A percentile compares a stretch with the other conserved stretches of the same genome.
phyloP scores from a whole-genome alignment of 2,113 vertebrate genomes.

The Elephas maximus region DNA sequence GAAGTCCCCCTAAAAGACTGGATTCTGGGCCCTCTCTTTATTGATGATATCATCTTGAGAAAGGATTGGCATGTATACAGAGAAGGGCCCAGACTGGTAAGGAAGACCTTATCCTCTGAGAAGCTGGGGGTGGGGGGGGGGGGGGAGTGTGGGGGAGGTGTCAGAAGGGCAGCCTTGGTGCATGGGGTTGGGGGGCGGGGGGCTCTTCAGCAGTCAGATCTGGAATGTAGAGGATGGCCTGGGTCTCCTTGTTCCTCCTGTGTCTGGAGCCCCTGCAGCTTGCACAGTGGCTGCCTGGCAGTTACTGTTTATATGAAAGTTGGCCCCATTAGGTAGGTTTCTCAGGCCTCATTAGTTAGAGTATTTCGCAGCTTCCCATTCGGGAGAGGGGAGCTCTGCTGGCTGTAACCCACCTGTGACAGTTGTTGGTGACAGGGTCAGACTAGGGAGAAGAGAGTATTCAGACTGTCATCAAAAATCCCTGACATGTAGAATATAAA shows the following conservation, averaged over 20 bases:
- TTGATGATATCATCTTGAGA: background rate
- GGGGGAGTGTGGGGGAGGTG: background rate
- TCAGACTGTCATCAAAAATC: constrained; percentile 73
- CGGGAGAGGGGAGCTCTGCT: background rate
- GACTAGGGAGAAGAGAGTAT: constrained; percentile 73
- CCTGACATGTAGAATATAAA: constrained; percentile 46
- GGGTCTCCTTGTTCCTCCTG: background rate
- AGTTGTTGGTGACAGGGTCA: constrained; percentile 73
- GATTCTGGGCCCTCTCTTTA: background rate
- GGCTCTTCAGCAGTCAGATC: background rate
- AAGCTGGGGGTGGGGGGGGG: background rate
- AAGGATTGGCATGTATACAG: background rate
- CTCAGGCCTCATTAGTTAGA: background rate
- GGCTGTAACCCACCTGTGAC: constrained; percentile 44
- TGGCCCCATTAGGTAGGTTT: background rate
- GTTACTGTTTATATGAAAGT: background rate
- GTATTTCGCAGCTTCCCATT: constrained; percentile 1
- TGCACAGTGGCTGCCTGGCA: background rate
- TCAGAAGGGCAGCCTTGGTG: background rate
- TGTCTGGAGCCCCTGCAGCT: background rate
- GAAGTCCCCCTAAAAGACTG: background rate
- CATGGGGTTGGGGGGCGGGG: no score
- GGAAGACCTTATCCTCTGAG: background rate
- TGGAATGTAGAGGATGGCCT: background rate
- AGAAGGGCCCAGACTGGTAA: background rate